These are phyloP conservation scores for Cynopterus sphinx DNA, from an alignment of 2,797 vertebrate genomes.

Conservation along the genomic window DNA sequence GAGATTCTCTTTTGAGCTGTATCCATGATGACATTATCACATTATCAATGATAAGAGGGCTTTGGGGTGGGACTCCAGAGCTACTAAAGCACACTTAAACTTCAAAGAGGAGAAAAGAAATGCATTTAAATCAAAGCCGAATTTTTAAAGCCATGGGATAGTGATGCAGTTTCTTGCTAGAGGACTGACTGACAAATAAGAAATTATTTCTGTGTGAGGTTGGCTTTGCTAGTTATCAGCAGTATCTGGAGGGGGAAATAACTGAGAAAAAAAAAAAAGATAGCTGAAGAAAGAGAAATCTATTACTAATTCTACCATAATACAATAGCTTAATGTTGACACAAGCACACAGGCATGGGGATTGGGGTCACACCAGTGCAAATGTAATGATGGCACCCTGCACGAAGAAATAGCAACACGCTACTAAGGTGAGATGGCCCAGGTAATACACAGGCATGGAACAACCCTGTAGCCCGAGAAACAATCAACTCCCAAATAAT, in stretches of 20 bases:
- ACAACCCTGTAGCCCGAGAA: neutral
- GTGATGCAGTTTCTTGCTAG: neutral
- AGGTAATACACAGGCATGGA: neutral
- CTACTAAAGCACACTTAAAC: conserved; percentile 30
- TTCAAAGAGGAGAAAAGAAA: conserved; percentile 58
- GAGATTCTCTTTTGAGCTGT: conserved; percentile 49
- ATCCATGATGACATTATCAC: conserved; percentile 54
- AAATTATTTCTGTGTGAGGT: conserved; percentile 1
- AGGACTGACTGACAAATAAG: conserved; percentile 33
- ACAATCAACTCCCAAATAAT: neutral
- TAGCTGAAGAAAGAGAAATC: conserved; percentile 40
- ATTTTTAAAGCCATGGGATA: neutral
- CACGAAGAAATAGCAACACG: neutral
- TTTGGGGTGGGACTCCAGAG: neutral
- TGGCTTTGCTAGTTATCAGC: conserved; percentile 12
- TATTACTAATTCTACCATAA: conserved; percentile 41
- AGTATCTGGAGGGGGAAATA: neutral
- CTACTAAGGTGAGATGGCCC: neutral
- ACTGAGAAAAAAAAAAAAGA: neutral
- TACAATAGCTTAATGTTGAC: conserved; percentile 62
- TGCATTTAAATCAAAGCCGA: conserved; percentile 34
- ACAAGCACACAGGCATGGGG: neutral
- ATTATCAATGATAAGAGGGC: conserved; percentile 54
- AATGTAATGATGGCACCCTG: neutral
- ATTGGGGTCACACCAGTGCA: neutral